Evolutionary conservation across 2,888 invertebrate species (phyloP).

Genomic region (Zygogramma bicolorata): DNA sequence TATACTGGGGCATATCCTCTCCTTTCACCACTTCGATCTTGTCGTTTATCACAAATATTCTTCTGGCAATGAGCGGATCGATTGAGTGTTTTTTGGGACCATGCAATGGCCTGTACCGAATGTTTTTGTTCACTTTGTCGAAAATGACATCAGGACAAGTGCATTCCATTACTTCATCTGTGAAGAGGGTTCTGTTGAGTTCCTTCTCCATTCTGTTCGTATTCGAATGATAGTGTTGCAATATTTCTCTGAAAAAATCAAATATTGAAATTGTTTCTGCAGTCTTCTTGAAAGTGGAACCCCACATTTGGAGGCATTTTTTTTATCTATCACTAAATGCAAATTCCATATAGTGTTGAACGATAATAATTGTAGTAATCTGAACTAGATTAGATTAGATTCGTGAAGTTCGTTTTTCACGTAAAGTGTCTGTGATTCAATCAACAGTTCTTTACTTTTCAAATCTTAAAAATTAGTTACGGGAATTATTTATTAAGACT

Average conservation of each 20-base stretch:
- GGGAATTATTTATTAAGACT: too few species aligned
- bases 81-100: slow-evolving; percentile 61
- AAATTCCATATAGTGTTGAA: too few species aligned
- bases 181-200: slow-evolving; percentile 48
- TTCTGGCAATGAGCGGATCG: slow-evolving; percentile 73
- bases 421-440: too few species aligned
- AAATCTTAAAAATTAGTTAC: too few species aligned
- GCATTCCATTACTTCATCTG: slow-evolving; percentile 68
- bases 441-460: too few species aligned
- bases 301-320: too few species aligned
- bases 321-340: too few species aligned
- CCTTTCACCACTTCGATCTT: slow-evolving; percentile 76
- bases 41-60: slow-evolving; percentile 79
- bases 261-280: neutral
- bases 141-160: slow-evolving; percentile 79
- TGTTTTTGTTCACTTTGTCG: slow-evolving; percentile 74
- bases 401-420: too few species aligned
- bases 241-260: slow-evolving; percentile 38
- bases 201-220: slow-evolving; percentile 50
- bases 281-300: too few species aligned
- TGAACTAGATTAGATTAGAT: too few species aligned
- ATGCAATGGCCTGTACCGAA: slow-evolving; percentile 69
- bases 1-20: slow-evolving; percentile 50
- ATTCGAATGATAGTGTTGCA: slow-evolving; percentile 38
- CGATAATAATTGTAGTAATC: too few species aligned